Evolutionary conservation across 1,140 invertebrate species (phyloP).

Genomic region (Brachystomella parvula): DNA sequence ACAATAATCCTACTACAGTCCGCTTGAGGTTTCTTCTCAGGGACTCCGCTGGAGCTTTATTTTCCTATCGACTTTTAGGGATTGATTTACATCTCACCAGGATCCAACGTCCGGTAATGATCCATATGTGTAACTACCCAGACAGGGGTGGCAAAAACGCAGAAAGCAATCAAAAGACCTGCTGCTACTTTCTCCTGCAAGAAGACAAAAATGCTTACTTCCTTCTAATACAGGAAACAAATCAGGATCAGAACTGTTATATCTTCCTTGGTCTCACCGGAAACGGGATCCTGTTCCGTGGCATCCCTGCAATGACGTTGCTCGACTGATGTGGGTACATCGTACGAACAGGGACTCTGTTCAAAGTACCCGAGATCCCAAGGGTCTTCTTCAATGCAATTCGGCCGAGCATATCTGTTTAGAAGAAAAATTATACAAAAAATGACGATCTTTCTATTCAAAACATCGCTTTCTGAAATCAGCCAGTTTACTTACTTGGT

Average conservation of each 20-base stretch:
- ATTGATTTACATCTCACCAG: too few relatives aligned
- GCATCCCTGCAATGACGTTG: slow-evolving; percentile 26
- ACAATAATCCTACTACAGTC: too few relatives aligned
- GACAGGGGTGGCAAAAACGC: slow-evolving; percentile 28
- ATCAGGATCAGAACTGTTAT: neutral
- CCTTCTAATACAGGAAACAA: neutral
- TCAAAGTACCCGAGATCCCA: neutral
- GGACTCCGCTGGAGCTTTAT: too few relatives aligned
- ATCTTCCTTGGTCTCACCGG: slow-evolving; percentile 12
- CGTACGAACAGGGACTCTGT: slow-evolving; percentile 19
- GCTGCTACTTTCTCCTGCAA: slow-evolving; percentile 27
- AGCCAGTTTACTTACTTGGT: too few relatives aligned
- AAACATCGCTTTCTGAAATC: too few relatives aligned
- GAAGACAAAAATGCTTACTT: slow-evolving; percentile 3
- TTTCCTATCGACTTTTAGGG: too few relatives aligned
- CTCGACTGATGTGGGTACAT: slow-evolving; percentile 28
- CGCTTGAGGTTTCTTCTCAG: too few relatives aligned
- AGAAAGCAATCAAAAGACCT: slow-evolving; percentile 18
- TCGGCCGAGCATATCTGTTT: slow-evolving; percentile 18
- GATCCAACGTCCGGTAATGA: slow-evolving; percentile 20
- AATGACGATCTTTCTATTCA: too few relatives aligned
- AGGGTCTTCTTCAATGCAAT: neutral
- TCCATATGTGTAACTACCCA: slow-evolving; percentile 29
- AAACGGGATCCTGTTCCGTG: slow-evolving; percentile 28
- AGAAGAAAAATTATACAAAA: too few relatives aligned